Percentiles rank a stretch among this genome's conserved stretches.
Conservation (phyloP, 2,797 vertebrate genomes). For the Sebastes kiyomatsui region DNA sequence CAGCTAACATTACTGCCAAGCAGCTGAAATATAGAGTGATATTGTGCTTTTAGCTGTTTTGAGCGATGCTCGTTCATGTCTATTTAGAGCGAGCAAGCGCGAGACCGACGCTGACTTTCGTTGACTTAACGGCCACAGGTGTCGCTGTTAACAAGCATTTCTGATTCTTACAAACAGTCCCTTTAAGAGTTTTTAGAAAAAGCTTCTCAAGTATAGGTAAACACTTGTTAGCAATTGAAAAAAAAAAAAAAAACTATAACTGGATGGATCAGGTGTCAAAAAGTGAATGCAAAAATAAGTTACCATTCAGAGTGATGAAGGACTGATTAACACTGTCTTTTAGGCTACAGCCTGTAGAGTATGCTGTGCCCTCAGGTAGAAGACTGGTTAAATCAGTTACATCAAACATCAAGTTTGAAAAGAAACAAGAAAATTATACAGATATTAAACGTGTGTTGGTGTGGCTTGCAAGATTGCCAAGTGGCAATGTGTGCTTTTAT, state of each 20-base stretch:
- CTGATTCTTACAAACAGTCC: too few species aligned
- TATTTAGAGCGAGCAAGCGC: too few species aligned
- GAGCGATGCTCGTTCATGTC: too few species aligned
- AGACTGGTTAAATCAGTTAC: not conserved
- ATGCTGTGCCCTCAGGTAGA: not conserved
- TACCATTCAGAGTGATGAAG: not conserved
- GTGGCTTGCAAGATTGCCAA: not conserved
- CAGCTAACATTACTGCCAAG: too few species aligned
- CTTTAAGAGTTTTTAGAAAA: too few species aligned
- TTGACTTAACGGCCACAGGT: too few species aligned
- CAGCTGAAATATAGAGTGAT: too few species aligned
- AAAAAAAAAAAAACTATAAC: not conserved
- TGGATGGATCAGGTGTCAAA: not conserved
- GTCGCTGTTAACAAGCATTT: too few species aligned
- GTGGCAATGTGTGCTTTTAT: conserved; percentile 15
- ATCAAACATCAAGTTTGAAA: not conserved
- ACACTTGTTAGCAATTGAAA: not conserved
- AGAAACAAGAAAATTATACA: too few species aligned
- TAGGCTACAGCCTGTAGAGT: not conserved
- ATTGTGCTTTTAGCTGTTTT: too few species aligned
- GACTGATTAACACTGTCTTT: not conserved
- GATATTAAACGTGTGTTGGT: not conserved
- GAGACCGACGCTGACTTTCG: too few species aligned
- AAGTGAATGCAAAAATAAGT: not conserved
- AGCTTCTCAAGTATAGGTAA: not conserved